Evolutionary conservation across 2,888 invertebrate genomes (phyloP).

Genomic region (Uropetala carovei): DNA sequence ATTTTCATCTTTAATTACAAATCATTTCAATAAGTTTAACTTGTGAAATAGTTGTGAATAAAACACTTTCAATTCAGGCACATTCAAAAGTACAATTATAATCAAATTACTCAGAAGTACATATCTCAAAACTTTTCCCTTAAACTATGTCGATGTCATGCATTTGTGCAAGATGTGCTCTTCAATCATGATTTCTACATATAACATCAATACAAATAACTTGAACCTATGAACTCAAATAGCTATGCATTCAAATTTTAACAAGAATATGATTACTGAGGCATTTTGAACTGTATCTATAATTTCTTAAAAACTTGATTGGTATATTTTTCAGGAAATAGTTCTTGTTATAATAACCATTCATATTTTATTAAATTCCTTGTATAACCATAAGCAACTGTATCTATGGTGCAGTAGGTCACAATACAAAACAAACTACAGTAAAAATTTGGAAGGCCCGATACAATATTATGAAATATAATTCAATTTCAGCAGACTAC

Average conservation of each 20-base stretch:
- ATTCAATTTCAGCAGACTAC: slow-evolving; percentile 8
- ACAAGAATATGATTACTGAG: not conserved
- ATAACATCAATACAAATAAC: not conserved
- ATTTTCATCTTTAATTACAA: not conserved
- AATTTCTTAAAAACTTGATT: not conserved
- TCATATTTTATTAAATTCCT: slow-evolving; percentile 34
- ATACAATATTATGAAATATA: slow-evolving; percentile 35
- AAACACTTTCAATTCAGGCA: slow-evolving; percentile 1
- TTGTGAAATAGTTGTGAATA: not conserved
- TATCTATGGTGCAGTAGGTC: not conserved
- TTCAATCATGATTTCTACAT: not conserved
- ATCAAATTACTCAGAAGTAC: not conserved
- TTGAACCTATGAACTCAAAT: not conserved
- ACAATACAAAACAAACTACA: slow-evolving; percentile 30
- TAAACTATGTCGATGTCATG: not conserved
- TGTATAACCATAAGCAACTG: slow-evolving; percentile 18
- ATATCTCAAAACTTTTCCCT: not conserved
- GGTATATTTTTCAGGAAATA: not conserved
- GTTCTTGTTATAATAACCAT: not conserved
- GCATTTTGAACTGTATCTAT: not conserved
- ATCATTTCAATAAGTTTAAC: not conserved
- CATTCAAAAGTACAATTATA: slow-evolving; percentile 21
- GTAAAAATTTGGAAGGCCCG: not conserved
- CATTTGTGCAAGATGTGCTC: slow-evolving; percentile 14
- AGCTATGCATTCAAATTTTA: not conserved